Conservation (phyloP, 2,888 invertebrate genomes). For the Epinotia brunnichana region DNA sequence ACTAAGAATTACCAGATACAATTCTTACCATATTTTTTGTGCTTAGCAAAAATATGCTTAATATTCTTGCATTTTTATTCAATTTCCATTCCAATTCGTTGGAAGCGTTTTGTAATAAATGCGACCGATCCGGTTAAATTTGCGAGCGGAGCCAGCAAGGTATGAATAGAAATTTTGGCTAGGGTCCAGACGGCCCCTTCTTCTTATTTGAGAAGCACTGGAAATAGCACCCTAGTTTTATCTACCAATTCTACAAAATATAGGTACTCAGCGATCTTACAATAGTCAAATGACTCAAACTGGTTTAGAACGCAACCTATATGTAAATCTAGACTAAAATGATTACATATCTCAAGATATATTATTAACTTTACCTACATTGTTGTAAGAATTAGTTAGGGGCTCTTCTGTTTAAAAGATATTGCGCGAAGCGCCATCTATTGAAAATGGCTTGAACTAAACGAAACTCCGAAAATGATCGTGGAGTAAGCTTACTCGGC, state of each 20-base stretch:
- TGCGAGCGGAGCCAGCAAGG: slow-evolving; percentile 64
- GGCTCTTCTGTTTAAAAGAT: background rate
- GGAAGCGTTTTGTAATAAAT: slow-evolving; percentile 55
- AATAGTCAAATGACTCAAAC: slow-evolving; percentile 8
- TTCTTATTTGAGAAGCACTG: slow-evolving; percentile 55
- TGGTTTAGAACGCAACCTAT: background rate
- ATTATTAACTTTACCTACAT: background rate
- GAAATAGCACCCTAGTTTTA: slow-evolving; percentile 41
- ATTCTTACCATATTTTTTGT: slow-evolving; percentile 1
- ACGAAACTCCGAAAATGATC: background rate
- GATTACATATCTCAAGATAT: background rate
- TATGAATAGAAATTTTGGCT: slow-evolving; percentile 71
- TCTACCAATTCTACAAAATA: slow-evolving; percentile 36
- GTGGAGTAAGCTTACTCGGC: background rate
- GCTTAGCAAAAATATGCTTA: background rate
- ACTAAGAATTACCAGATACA: background rate
- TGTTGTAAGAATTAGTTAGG: background rate
- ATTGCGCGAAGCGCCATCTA: slow-evolving; percentile 51
- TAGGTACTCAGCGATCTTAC: slow-evolving; percentile 15
- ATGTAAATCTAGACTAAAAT: background rate
- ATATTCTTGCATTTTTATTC: slow-evolving; percentile 43
- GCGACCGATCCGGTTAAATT: slow-evolving; percentile 58
- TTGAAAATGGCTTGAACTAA: background rate
- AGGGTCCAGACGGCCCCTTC: slow-evolving; percentile 59
- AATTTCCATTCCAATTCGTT: slow-evolving; percentile 51